These are phyloP conservation scores for Pachymerium ferrugineum DNA, from an alignment of 2,888 invertebrate species.

Conservation along the genomic window DNA sequence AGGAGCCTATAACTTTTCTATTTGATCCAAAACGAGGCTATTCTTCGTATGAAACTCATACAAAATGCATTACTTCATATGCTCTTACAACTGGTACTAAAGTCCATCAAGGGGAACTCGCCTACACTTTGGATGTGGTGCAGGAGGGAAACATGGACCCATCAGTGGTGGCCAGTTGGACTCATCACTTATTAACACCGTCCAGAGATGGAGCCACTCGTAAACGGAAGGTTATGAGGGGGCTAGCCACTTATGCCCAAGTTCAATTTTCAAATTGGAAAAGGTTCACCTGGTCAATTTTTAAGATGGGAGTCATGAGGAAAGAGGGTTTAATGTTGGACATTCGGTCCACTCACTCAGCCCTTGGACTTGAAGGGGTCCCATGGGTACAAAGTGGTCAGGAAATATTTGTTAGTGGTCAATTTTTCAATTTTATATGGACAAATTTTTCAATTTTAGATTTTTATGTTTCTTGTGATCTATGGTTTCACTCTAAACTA, in stretches of 20 bases:
- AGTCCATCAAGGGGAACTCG: not conserved
- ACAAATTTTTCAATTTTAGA: not conserved
- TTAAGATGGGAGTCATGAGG: constrained; percentile 4
- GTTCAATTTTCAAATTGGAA: constrained; percentile 13
- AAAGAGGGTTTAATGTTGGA: not conserved
- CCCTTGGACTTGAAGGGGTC: not conserved
- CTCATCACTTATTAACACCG: constrained; percentile 1
- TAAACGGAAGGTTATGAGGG: constrained; percentile 5
- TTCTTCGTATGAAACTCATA: not conserved
- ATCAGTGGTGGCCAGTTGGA: constrained; percentile 5
- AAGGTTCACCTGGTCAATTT: not conserved
- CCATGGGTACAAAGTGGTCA: too few relatives aligned
- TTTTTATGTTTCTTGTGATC: not conserved
- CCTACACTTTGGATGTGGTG: not conserved
- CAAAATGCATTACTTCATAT: not conserved
- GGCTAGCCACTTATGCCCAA: not conserved
- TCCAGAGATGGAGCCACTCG: constrained; percentile 8
- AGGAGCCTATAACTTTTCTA: not conserved
- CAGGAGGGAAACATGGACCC: not conserved
- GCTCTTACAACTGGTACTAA: too few relatives aligned
- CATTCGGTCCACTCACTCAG: not conserved
- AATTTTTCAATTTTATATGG: not conserved
- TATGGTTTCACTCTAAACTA: not conserved
- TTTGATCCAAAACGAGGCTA: not conserved
- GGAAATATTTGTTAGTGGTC: not conserved